Conservation (phyloP, 1,140 invertebrate species). For the Luehdorfia chinensis region DNA sequence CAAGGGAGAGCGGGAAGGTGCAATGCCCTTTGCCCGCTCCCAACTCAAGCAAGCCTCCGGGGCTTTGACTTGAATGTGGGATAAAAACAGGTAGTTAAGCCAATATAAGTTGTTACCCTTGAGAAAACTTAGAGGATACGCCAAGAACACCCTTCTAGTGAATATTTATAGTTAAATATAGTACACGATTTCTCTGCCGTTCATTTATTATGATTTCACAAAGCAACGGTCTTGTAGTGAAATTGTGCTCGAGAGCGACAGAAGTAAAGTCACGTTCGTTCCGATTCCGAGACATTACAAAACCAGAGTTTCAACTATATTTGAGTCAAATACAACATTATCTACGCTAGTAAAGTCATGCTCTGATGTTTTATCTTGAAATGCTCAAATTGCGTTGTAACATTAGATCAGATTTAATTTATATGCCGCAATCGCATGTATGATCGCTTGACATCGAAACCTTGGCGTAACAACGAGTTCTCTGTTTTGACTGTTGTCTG, state of each 20-base stretch:
- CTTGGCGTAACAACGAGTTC: conserved; percentile 20
- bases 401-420: conserved; percentile 15
- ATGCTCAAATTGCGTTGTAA: conserved; percentile 7
- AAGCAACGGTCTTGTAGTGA: no score
- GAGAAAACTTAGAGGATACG: conserved; percentile 64
- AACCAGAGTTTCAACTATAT: neutral
- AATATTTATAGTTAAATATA: neutral
- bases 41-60: conserved; percentile 56
- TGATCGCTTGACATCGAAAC: conserved; percentile 20
- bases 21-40: conserved; percentile 64
- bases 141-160: conserved; percentile 8
- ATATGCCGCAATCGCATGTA: conserved; percentile 11
- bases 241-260: neutral
- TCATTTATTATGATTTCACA: neutral
- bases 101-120: conserved; percentile 69
- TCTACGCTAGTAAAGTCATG: conserved; percentile 20
- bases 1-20: conserved; percentile 70
- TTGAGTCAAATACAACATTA: conserved; percentile 8
- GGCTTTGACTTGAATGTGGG: conserved; percentile 56
- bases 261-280: neutral
- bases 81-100: conserved; percentile 70
- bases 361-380: conserved; percentile 15
- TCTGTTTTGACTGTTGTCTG: conserved; percentile 10
- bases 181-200: neutral
- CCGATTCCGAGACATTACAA: conserved; percentile 3